A percentile compares a stretch with the other conserved stretches of the same genome.
Evolutionary conservation across 1,140 invertebrate species (phyloP).

Genomic region (Subanguina moxae): DNA sequence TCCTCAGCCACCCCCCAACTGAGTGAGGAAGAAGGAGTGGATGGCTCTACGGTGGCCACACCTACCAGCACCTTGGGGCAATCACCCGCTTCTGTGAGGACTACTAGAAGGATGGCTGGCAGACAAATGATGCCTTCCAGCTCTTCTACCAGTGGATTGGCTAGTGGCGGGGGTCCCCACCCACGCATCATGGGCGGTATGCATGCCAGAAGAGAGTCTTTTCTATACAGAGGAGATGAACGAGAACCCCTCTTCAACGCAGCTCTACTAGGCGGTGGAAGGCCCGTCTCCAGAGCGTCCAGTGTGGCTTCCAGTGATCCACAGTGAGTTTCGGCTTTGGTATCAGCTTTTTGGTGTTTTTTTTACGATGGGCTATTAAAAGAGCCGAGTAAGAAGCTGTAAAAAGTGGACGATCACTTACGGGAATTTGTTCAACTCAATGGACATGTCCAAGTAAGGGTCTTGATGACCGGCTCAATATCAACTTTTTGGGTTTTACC

Average conservation of each 20-base stretch:
- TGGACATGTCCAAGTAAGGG: too few relatives aligned
- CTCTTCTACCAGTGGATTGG: slow-evolving; percentile 1
- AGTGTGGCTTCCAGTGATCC: slow-evolving; percentile 48
- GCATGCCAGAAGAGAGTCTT: slow-evolving; percentile 50
- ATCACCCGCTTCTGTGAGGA: not conserved
- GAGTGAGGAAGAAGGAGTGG: slow-evolving; percentile 1
- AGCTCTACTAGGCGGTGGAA: slow-evolving; percentile 17
- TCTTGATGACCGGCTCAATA: too few relatives aligned
- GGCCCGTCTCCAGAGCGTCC: slow-evolving; percentile 51
- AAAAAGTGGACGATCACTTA: too few relatives aligned
- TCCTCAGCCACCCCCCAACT: not conserved
- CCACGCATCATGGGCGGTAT: slow-evolving; percentile 10
- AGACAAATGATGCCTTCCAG: slow-evolving; percentile 16
- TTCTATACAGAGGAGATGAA: slow-evolving; percentile 46
- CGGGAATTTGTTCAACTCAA: too few relatives aligned
- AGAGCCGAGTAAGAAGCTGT: too few relatives aligned
- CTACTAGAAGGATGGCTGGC: not conserved
- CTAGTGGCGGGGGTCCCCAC: slow-evolving; percentile 2
- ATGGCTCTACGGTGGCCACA: not conserved
- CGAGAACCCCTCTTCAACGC: slow-evolving; percentile 6
- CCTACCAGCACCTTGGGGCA: not conserved
- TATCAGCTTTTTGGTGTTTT: too few relatives aligned
- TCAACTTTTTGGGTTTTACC: too few relatives aligned
- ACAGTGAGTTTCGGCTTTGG: slow-evolving; percentile 2
- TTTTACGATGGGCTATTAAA: too few relatives aligned